Evolutionary conservation across 2,888 invertebrate species (phyloP), one percentile per base, ranked within the genome.

Genomic region (Apodemia zela): DNA sequence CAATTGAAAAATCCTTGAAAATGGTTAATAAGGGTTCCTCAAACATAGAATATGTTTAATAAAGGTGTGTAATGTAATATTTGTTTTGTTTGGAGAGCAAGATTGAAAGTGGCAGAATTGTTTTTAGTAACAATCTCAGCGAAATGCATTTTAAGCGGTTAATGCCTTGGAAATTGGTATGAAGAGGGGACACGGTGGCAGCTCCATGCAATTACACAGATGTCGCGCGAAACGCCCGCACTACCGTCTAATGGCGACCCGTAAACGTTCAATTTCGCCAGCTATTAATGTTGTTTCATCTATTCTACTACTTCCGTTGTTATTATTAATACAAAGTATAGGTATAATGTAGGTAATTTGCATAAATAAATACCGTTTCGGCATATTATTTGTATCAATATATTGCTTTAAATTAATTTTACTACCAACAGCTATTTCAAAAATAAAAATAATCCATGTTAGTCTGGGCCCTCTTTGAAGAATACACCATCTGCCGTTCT

Each of bases 111-210:
- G 74, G 74, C 71, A 72, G 72, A 78, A 78, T 82, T 78, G 77
- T 77, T 79, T 74, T 75, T 75, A 81, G 77, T 80, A 81, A 84
- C 82, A 87, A 84, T 85, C 82, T 81, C 78, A 73, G 81, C 79
- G 76, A 85, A 85, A 87, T 85, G 86, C 85, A 84, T 87, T 87
- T 83, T 75, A 79, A 83, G 83, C 80, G 83, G 78, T 84, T 82
- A 88, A 86, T 85, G 85, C 78, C 74, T 77, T 78, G 85, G 85
- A 87, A 87, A 86, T 82, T 84, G 82, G 84, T 78, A 82, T 77
- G 80, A 79, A 82, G 81, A 78, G 81, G 71, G 70, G 75, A 78
- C 77, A 76, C 78, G 79, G 42, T 42, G 42, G 80, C 79, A 80
- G 79, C 80, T 76, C 77, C 73, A 72, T 76, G 82, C 81, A 85